phyloP scores from a whole-genome alignment of 1,140 invertebrate genomes.

The Cydia amplana region DNA sequence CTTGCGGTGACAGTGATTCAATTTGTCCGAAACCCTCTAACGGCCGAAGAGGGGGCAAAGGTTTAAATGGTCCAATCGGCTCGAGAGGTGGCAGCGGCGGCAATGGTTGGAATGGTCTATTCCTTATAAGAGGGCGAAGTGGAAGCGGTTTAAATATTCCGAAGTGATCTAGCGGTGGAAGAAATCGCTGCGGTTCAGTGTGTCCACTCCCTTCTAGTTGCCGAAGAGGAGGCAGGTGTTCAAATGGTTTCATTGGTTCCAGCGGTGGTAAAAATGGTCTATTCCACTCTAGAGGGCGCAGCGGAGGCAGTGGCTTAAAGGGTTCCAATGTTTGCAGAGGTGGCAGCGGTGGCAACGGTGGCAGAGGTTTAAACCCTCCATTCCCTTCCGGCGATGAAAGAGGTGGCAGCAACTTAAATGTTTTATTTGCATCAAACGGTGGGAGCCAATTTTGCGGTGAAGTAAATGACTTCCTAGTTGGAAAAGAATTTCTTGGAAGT shows the following conservation, averaged over 20 bases:
- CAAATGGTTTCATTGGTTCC: background rate
- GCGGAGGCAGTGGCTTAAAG: background rate
- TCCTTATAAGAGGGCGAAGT: background rate
- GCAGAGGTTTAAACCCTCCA: background rate
- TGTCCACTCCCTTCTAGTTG: background rate
- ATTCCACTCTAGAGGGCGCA: background rate
- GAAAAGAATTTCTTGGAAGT: background rate
- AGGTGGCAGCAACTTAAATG: background rate
- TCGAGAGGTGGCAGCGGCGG: background rate
- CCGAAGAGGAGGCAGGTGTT: background rate
- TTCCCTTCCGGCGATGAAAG: background rate
- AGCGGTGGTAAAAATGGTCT: background rate
- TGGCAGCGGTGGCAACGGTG: slow-evolving; percentile 4
- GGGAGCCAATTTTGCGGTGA: background rate
- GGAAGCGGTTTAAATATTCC: background rate
- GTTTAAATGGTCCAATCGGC: background rate
- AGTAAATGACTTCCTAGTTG: background rate
- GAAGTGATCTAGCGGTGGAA: background rate
- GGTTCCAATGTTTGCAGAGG: background rate
- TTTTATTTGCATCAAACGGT: background rate
- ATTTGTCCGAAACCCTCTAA: background rate
- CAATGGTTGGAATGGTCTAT: background rate
- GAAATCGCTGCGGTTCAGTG: background rate
- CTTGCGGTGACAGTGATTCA: background rate
- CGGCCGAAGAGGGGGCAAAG: background rate